Conservation (phyloP, 2,113 vertebrate species). For the Gymnorhina tibicen region DNA sequence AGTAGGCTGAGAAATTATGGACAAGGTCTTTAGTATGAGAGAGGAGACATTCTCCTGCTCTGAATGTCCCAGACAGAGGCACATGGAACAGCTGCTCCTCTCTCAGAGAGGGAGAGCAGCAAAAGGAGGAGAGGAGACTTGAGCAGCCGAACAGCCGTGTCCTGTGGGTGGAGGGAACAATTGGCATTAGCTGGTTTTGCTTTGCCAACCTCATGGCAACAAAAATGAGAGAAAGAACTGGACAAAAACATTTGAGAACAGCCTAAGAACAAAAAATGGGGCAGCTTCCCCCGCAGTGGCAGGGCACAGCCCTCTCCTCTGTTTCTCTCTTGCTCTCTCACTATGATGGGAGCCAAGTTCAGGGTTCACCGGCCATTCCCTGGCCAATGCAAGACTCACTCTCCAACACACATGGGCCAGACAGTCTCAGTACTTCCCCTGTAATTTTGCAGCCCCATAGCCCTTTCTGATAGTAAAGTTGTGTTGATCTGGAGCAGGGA, state of each 20-base stretch:
- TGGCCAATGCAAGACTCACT: background rate
- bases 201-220: background rate
- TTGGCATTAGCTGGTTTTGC: background rate
- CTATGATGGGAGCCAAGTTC: background rate
- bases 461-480: background rate
- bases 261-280: background rate
- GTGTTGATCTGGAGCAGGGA: background rate
- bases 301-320: background rate
- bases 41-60: background rate
- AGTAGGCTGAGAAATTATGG: background rate
- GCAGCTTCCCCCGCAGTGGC: background rate
- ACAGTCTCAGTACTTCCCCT: background rate
- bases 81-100: background rate
- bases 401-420: background rate
- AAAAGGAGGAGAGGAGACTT: background rate
- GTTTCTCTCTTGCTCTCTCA: background rate
- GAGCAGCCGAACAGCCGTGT: accelerated
- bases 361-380: background rate
- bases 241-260: background rate
- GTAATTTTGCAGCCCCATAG: background rate
- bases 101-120: background rate
- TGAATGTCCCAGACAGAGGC: background rate
- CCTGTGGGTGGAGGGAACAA: accelerated
- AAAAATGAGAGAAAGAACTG: background rate
- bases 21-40: background rate